Conservation (phyloP, 2,888 invertebrate genomes). For the Thyatira batis region DNA sequence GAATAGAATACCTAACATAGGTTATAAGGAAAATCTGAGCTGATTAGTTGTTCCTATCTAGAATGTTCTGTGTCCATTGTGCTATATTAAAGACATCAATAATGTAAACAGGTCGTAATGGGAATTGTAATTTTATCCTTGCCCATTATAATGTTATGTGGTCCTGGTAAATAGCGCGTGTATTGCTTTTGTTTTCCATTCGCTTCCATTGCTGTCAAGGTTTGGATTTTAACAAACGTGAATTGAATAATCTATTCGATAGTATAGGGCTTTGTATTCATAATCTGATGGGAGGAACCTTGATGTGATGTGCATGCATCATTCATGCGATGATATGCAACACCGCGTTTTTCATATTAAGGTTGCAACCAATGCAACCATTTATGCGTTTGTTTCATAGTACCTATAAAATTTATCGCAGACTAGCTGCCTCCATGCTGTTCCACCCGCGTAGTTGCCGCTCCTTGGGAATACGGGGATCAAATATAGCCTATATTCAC, state of each 20-base stretch:
- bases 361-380: neutral
- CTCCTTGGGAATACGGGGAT: no score
- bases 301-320: constrained; percentile 35
- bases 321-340: constrained; percentile 32
- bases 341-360: constrained; percentile 1
- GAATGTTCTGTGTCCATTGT: constrained; percentile 22
- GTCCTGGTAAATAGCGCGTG: constrained; percentile 20
- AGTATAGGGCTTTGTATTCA: constrained; percentile 31
- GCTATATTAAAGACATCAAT: constrained; percentile 27
- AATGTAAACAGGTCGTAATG: constrained; percentile 54
- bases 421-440: no score
- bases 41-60: constrained; percentile 26
- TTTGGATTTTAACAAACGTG: constrained; percentile 50
- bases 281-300: constrained; percentile 30
- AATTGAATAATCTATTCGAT: constrained; percentile 40
- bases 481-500: no score
- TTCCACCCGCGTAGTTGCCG: no score
- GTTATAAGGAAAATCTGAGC: constrained; percentile 12
- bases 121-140: constrained; percentile 57
- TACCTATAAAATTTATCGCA: neutral
- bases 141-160: constrained; percentile 27
- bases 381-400: neutral
- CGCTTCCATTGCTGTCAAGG: constrained; percentile 66
- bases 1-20: neutral
- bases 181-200: constrained; percentile 39